Conservation (phyloP, 2,113 vertebrate genomes). For the Oplegnathus fasciatus region DNA sequence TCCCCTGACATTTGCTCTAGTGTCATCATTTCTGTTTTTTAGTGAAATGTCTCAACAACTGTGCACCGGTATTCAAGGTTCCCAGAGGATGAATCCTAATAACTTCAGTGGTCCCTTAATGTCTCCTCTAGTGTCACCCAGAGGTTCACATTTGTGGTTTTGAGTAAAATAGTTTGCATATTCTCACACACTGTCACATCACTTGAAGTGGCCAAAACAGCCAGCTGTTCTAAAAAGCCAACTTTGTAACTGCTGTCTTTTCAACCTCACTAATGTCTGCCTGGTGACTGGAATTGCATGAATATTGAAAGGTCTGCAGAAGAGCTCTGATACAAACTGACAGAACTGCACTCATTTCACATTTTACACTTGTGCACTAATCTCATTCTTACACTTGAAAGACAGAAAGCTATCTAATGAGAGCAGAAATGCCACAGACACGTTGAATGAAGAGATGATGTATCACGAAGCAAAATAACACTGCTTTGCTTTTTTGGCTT, state of each 20-base stretch:
- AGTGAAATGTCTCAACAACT: no score
- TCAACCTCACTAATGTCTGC: not conserved
- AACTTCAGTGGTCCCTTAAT: no score
- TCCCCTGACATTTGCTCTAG: no score
- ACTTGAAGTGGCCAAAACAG: no score
- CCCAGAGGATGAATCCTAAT: no score
- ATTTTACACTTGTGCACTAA: conserved; percentile 4
- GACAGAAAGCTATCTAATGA: not conserved
- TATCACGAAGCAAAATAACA: not conserved
- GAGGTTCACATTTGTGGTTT: no score
- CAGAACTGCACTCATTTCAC: not conserved
- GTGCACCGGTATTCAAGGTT: no score
- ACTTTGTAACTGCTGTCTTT: not conserved
- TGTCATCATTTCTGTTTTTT: no score
- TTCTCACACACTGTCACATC: not conserved
- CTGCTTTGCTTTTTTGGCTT: not conserved
- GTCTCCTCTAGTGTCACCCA: no score
- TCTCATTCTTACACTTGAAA: conserved; percentile 2
- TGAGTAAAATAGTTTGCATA: no score
- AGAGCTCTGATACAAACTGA: not conserved
- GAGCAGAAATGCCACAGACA: not conserved
- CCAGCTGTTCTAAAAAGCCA: not conserved
- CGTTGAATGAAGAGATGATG: not conserved
- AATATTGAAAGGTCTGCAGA: not conserved
- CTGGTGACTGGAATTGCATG: not conserved